phyloP scores from a whole-genome alignment of 2,797 vertebrate species.

The Malurus leucopterus region DNA sequence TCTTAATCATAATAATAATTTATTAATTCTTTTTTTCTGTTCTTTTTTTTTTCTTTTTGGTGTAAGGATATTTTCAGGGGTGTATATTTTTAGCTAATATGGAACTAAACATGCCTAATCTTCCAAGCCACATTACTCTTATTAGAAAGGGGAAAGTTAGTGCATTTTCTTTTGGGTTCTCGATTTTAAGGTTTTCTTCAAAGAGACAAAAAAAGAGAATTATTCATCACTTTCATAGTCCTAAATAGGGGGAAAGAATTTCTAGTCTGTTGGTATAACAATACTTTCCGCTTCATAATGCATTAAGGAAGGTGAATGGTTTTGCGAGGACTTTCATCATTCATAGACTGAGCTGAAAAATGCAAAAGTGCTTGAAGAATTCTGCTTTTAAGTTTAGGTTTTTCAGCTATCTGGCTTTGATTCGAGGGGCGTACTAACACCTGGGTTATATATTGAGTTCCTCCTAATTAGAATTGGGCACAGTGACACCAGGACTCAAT shows the following conservation, averaged over 20 bases:
- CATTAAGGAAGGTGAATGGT: background rate
- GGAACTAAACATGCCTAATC: background rate
- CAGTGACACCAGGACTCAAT: background rate
- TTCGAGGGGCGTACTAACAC: background rate
- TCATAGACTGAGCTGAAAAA: background rate
- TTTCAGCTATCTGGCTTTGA: constrained; percentile 3
- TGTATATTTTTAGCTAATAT: background rate
- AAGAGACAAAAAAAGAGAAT: background rate
- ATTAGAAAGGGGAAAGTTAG: background rate
- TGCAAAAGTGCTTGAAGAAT: background rate
- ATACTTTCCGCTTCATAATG: background rate
- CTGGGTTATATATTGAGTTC: background rate
- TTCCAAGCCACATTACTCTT: background rate
- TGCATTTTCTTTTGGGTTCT: background rate
- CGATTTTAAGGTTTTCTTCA: background rate
- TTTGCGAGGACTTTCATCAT: background rate
- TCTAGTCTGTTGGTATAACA: background rate
- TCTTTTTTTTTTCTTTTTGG: too few species aligned
- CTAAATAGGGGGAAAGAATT: background rate
- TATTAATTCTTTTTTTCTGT: too few species aligned
- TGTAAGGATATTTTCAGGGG: background rate
- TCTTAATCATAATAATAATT: background rate
- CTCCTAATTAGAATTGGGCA: constrained; percentile 35
- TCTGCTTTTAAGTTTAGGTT: background rate
- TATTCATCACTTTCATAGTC: background rate